Conservation (phyloP, 2,797 vertebrate species). For the Acipenser transmontanus region DNA sequence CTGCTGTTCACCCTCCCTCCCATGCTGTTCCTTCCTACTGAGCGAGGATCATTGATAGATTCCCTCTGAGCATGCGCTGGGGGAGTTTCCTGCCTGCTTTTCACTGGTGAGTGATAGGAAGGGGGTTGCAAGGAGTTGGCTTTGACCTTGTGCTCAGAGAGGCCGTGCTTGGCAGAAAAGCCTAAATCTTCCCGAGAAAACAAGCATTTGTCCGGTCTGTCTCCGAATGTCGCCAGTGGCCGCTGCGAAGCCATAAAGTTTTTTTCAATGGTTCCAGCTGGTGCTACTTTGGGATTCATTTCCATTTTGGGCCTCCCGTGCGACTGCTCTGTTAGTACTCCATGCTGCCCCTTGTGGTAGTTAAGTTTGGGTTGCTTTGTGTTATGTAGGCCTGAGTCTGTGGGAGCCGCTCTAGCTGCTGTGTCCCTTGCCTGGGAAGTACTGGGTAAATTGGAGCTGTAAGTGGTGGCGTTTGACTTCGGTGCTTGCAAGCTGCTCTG, state of each 20-base stretch:
- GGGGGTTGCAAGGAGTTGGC: slow-evolving; percentile 27
- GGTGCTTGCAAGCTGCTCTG: slow-evolving; percentile 31
- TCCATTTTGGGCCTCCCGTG: slow-evolving; percentile 57
- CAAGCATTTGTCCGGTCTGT: slow-evolving; percentile 58
- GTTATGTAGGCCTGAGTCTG: not conserved
- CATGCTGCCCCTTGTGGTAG: slow-evolving; percentile 6
- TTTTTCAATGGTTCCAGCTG: slow-evolving; percentile 54
- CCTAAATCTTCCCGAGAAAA: slow-evolving; percentile 62
- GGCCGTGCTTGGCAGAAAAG: slow-evolving; percentile 68
- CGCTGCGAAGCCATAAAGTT: slow-evolving; percentile 44
- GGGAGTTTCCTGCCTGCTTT: slow-evolving; percentile 41
- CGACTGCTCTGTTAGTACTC: slow-evolving; percentile 31
- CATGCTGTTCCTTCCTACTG: slow-evolving; percentile 29
- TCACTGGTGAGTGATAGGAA: slow-evolving; percentile 45
- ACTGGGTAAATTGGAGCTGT: slow-evolving; percentile 22
- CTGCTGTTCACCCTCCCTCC: slow-evolving; percentile 33
- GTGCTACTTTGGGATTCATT: slow-evolving; percentile 51
- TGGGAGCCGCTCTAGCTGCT: slow-evolving; percentile 24
- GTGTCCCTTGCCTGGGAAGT: slow-evolving; percentile 42
- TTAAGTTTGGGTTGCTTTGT: too few species aligned
- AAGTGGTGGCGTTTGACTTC: slow-evolving; percentile 45
- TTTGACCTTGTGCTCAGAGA: slow-evolving; percentile 61
- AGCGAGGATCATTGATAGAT: slow-evolving; percentile 46
- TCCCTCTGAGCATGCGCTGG: slow-evolving; percentile 41
- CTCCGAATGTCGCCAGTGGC: slow-evolving; percentile 39